These are phyloP conservation scores for Meda fulgida DNA, from an alignment of 2,797 vertebrate species.

Conservation along the genomic window DNA sequence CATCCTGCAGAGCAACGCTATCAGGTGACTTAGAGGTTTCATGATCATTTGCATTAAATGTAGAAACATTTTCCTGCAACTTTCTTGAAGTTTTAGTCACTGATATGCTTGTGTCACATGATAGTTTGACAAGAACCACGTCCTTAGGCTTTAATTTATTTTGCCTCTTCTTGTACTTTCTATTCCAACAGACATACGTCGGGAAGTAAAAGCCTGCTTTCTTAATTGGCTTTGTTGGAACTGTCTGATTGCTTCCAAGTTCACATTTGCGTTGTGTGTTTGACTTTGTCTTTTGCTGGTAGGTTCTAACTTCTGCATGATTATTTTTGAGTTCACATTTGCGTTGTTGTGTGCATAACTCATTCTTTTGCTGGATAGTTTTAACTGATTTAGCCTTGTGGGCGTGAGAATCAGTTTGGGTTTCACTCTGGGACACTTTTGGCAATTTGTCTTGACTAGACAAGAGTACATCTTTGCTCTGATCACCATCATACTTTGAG, in stretches of 20 bases:
- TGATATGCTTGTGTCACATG: neutral
- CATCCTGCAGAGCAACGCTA: conserved; percentile 46
- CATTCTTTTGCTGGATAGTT: neutral
- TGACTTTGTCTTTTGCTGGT: neutral
- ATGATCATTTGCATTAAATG: neutral
- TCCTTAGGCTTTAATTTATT: neutral
- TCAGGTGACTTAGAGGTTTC: neutral
- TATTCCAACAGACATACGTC: neutral
- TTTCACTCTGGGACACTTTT: neutral
- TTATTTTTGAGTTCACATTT: neutral
- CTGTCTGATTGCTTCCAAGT: neutral
- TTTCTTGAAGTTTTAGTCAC: neutral
- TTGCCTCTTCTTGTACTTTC: neutral
- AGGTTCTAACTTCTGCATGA: neutral
- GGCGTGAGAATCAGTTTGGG: neutral
- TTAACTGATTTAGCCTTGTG: neutral
- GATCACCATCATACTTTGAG: conserved; percentile 29
- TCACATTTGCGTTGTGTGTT: neutral
- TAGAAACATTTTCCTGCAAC: neutral
- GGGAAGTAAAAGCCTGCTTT: neutral
- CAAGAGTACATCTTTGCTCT: conserved; percentile 1
- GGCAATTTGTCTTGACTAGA: neutral
- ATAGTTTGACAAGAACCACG: neutral
- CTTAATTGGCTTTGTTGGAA: neutral
- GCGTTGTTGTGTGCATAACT: neutral